Conservation (phyloP, 2,888 invertebrate genomes). For the Ametastegia equiseti region DNA sequence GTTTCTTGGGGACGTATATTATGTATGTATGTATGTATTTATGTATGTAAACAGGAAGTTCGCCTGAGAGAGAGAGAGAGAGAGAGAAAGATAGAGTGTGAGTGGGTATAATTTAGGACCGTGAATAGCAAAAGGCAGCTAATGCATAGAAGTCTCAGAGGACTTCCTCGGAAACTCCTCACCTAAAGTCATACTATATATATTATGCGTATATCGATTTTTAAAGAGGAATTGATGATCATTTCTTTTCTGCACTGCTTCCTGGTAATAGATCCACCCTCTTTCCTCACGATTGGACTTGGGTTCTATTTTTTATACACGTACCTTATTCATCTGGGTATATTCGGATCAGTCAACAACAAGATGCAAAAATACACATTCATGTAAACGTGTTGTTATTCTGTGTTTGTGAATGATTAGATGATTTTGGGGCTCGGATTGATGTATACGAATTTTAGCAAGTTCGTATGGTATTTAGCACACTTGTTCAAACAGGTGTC, state of each 20-base stretch:
- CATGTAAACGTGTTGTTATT: not conserved
- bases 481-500: not conserved
- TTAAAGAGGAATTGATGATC: not conserved
- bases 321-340: no score
- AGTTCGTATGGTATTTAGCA: no score
- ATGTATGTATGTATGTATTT: no score
- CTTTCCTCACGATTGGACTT: not conserved
- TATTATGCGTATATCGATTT: not conserved
- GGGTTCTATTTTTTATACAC: no score
- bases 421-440: not conserved
- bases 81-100: not conserved
- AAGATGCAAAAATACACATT: no score
- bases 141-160: not conserved
- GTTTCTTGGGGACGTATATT: no score
- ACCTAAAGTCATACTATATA: not conserved
- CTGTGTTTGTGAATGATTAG: not conserved
- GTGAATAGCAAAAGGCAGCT: conserved; percentile 9
- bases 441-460: not conserved
- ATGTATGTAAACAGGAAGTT: not conserved
- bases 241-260: not conserved
- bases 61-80: not conserved
- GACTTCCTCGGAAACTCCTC: not conserved
- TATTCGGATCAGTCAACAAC: no score
- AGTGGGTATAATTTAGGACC: not conserved
- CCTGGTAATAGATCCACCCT: not conserved